These are phyloP conservation scores for Ophion ventricosus DNA, from an alignment of 2,888 invertebrate genomes.

Conservation along the genomic window DNA sequence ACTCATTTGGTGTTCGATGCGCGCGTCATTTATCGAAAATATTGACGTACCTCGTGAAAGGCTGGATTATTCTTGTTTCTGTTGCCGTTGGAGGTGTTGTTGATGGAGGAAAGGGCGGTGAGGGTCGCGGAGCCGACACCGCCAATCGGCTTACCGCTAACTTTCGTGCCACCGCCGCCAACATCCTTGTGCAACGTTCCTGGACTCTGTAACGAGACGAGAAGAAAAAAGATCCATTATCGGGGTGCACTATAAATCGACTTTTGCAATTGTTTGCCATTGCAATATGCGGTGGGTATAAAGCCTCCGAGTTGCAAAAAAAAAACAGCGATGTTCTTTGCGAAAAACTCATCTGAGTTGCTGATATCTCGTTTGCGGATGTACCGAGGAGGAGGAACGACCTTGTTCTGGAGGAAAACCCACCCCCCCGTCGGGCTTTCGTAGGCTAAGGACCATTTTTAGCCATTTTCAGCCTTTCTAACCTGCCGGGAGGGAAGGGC, in stretches of 20 bases:
- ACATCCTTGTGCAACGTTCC: constrained; percentile 83
- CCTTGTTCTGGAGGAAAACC: too few species aligned
- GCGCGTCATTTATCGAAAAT: not conserved
- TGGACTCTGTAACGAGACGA: constrained; percentile 79
- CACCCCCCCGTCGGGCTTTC: not conserved
- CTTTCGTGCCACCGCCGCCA: constrained; percentile 81
- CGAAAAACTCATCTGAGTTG: not conserved
- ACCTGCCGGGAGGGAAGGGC: not conserved
- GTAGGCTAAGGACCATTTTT: not conserved
- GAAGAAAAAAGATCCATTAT: constrained; percentile 36
- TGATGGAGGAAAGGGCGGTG: constrained; percentile 81
- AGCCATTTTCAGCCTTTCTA: not conserved
- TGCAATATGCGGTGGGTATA: not conserved
- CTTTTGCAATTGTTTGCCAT: not conserved
- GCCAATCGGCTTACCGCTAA: constrained; percentile 81
- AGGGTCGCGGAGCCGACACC: constrained; percentile 82
- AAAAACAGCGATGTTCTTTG: not conserved
- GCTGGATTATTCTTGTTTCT: constrained; percentile 80
- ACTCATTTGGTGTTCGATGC: not conserved
- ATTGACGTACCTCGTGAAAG: constrained; percentile 79
- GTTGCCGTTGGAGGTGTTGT: constrained; percentile 79
- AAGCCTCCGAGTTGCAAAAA: not conserved
- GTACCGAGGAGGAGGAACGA: not conserved
- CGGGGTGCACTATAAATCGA: constrained; percentile 11
- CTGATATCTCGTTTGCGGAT: too few species aligned